Evolutionary conservation across 2,888 invertebrate species (phyloP).

Genomic region (Noctua fimbriata): DNA sequence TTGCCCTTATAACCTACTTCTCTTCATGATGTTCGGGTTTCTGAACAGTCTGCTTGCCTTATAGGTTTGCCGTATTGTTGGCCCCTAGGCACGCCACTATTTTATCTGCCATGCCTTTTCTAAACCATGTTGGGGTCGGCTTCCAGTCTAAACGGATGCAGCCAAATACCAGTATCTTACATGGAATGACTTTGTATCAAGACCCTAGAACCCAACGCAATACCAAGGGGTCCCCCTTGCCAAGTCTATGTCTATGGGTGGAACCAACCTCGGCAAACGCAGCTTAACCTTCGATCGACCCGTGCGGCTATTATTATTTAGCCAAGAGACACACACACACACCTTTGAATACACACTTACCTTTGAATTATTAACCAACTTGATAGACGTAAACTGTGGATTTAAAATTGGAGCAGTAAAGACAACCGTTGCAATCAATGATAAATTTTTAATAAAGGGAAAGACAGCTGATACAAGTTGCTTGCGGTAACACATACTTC

Average conservation of each 20-base stretch:
- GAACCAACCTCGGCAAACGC: not conserved
- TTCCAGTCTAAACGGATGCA: not conserved
- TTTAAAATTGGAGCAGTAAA: not conserved
- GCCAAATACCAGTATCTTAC: not conserved
- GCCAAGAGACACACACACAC: not conserved
- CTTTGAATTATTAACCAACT: constrained; percentile 10
- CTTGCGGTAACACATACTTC: not conserved
- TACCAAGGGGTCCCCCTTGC: not conserved
- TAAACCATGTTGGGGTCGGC: not conserved
- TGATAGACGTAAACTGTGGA: constrained; percentile 11
- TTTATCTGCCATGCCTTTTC: not conserved
- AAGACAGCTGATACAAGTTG: not conserved
- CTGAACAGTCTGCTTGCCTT: no score
- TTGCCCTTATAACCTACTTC: no score
- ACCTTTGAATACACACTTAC: not conserved
- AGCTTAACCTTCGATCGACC: not conserved
- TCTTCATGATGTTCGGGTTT: no score
- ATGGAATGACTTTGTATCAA: not conserved
- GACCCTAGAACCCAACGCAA: no score
- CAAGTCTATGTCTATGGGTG: not conserved
- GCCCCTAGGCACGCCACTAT: no score
- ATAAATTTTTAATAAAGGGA: not conserved
- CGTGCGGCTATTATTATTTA: not conserved
- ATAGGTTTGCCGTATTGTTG: no score
- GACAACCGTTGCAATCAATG: not conserved